Conservation (phyloP, 2,888 invertebrate genomes). For the Ophioninae sp. region DNA sequence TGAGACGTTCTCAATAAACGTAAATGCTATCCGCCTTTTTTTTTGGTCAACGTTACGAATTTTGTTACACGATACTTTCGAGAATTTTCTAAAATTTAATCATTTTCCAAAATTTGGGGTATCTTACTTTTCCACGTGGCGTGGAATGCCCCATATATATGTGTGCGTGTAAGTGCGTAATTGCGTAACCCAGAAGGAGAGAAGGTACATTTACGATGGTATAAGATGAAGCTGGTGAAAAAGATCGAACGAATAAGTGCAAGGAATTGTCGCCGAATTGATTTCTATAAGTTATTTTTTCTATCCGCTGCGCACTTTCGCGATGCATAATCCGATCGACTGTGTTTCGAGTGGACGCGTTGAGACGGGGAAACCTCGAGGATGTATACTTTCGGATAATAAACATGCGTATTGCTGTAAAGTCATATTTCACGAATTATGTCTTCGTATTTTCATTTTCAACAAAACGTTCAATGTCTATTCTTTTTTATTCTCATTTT, state of each 20-base stretch:
- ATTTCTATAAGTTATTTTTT: slow-evolving; percentile 24
- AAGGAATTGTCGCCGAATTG: slow-evolving; percentile 40
- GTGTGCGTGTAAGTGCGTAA: slow-evolving; percentile 55
- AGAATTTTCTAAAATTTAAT: neutral
- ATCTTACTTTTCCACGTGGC: neutral
- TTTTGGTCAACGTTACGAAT: neutral
- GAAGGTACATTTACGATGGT: slow-evolving; percentile 48
- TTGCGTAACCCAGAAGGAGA: slow-evolving; percentile 67
- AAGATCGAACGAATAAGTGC: slow-evolving; percentile 43
- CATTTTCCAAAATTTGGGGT: neutral
- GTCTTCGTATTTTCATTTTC: neutral
- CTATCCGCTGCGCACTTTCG: neutral
- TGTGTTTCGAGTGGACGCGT: slow-evolving; percentile 30
- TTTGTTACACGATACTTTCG: neutral
- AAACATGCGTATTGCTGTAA: slow-evolving; percentile 79
- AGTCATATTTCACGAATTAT: slow-evolving; percentile 53
- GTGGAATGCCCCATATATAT: neutral
- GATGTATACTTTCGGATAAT: slow-evolving; percentile 79
- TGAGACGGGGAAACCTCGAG: slow-evolving; percentile 66
- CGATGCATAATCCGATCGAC: slow-evolving; percentile 20
- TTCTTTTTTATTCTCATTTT: neutral
- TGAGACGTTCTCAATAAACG: neutral
- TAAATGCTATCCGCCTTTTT: neutral
- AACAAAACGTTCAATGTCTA: neutral
- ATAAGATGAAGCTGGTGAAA: slow-evolving; percentile 61